These are phyloP conservation scores for Stomatorhinus walkeri DNA, from an alignment of 2,797 vertebrate genomes.

Conservation along the genomic window DNA sequence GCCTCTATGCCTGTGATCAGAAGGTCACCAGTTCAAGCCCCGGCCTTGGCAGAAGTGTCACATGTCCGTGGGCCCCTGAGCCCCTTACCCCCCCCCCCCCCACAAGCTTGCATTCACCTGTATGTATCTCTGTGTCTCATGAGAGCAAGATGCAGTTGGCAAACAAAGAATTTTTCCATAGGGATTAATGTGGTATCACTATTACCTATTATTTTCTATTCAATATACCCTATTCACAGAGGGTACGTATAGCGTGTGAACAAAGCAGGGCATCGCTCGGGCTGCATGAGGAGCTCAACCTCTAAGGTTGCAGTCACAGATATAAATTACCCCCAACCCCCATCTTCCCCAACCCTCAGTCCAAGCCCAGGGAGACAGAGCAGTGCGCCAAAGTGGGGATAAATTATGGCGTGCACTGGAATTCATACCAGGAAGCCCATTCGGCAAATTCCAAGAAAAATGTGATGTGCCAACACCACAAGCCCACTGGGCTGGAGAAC, in stretches of 20 bases:
- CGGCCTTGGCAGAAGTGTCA: not conserved
- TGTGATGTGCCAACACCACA: not conserved
- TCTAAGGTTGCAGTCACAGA: slow-evolving; percentile 12
- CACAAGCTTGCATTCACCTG: not conserved
- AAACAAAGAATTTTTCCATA: not conserved
- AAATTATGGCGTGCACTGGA: slow-evolving; percentile 19
- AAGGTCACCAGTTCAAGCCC: not conserved
- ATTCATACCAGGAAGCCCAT: slow-evolving; percentile 24
- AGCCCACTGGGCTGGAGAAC: slow-evolving; percentile 12
- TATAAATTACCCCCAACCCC: slow-evolving; percentile 7
- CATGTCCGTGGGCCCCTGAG: not conserved
- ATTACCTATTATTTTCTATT: not conserved
- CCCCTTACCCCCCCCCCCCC: not conserved
- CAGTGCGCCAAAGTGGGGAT: slow-evolving; percentile 12
- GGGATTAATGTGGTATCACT: not conserved
- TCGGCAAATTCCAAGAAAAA: slow-evolving; percentile 20
- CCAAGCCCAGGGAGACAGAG: not conserved
- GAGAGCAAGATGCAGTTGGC: not conserved
- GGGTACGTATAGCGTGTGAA: not conserved
- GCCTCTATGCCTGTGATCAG: not conserved
- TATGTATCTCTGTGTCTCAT: not conserved
- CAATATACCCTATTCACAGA: not conserved
- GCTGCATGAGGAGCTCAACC: not conserved
- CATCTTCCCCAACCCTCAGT: not conserved
- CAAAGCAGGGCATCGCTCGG: not conserved